Evolutionary conservation across 2,113 vertebrate species (phyloP).

Genomic region (Tapirus terrestris): DNA sequence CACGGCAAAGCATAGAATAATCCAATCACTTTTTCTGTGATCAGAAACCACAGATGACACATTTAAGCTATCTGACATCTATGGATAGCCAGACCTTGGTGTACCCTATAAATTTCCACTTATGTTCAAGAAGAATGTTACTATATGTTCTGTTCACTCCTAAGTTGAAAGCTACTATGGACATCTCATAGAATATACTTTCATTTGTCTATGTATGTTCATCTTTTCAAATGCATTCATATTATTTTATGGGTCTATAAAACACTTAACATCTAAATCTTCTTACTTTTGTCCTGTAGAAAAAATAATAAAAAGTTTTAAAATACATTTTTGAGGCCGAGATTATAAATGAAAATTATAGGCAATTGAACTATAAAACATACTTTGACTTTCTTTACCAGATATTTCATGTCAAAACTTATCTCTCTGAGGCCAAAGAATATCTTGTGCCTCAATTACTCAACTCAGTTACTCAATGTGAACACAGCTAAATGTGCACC

Average conservation of each 20-base stretch:
- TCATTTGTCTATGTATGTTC: background rate
- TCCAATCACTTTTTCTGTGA: background rate
- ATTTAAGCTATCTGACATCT: background rate
- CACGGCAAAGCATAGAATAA: background rate
- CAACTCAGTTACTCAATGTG: background rate
- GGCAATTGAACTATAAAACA: conserved; percentile 8
- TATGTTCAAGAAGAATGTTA: background rate
- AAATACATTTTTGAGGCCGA: background rate
- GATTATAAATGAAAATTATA: conserved; percentile 5
- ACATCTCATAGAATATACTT: background rate
- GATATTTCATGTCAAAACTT: conserved; percentile 33
- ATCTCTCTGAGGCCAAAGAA: background rate
- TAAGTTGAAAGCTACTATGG: background rate
- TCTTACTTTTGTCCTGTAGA: background rate
- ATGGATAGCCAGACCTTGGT: background rate
- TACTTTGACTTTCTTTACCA: background rate
- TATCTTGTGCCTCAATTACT: background rate
- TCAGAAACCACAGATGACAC: background rate
- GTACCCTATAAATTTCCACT: background rate
- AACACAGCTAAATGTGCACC: background rate
- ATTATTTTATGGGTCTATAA: background rate
- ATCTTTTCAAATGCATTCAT: background rate
- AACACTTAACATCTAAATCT: background rate
- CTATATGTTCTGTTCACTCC: background rate
- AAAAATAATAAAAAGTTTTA: conserved; percentile 8